phyloP scores from a whole-genome alignment of 2,888 invertebrate genomes.

The Margaritifera margaritifera region DNA sequence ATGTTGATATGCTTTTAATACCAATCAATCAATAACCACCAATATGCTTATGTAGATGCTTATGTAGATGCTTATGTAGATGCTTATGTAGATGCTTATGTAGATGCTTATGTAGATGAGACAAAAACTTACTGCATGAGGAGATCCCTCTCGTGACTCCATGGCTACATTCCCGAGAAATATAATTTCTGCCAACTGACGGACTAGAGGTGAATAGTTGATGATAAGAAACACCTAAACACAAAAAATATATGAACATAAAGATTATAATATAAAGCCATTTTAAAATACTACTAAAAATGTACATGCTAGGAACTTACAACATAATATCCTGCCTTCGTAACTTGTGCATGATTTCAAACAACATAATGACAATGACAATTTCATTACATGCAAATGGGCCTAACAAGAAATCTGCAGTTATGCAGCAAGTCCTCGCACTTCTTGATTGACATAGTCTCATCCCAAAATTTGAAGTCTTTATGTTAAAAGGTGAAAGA shows the following conservation, averaged over 20 bases:
- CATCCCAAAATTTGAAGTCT: too few relatives aligned
- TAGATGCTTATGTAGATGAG: neutral
- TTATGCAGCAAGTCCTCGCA: too few relatives aligned
- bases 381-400: neutral
- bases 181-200: conserved; percentile 90
- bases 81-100: neutral
- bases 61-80: neutral
- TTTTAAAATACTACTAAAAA: too few relatives aligned
- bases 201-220: conserved; percentile 91
- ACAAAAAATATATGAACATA: conserved; percentile 9
- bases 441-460: too few relatives aligned
- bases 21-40: neutral
- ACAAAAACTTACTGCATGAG: conserved; percentile 49
- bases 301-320: neutral
- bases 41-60: neutral
- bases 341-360: neutral
- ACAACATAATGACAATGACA: neutral
- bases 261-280: neutral
- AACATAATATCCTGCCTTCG: neutral
- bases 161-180: conserved; percentile 82
- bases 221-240: conserved; percentile 88
- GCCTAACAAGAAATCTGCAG: too few relatives aligned
- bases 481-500: too few relatives aligned
- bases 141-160: conserved; percentile 36
- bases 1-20: neutral